Evolutionary conservation across 1,140 invertebrate species (phyloP).

Genomic region (Drosophila persimilis): DNA sequence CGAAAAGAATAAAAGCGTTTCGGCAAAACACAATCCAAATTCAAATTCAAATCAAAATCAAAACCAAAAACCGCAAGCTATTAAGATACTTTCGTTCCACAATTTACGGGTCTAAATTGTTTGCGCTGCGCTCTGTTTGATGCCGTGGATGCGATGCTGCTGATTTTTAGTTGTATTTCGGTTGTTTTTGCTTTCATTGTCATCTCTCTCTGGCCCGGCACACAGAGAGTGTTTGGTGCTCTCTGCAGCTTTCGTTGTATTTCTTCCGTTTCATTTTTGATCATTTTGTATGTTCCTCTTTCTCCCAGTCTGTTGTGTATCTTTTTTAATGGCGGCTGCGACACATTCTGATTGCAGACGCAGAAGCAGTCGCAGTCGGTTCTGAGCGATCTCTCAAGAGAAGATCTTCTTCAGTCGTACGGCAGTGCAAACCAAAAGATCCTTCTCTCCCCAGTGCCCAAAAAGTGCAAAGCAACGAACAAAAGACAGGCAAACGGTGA

Average conservation of each 20-base stretch:
- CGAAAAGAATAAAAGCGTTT: slow-evolving; percentile 14
- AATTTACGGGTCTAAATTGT: slow-evolving; percentile 44
- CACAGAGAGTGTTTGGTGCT: slow-evolving; percentile 20
- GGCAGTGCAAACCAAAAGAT: slow-evolving; percentile 25
- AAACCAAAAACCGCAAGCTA: slow-evolving; percentile 34
- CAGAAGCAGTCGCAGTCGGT: not conserved
- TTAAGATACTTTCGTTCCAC: slow-evolving; percentile 44
- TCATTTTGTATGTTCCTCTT: slow-evolving; percentile 30
- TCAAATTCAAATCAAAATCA: not conserved
- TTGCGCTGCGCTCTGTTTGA: slow-evolving; percentile 23
- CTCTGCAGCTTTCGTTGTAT: too few relatives aligned
- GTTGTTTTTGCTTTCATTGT: slow-evolving; percentile 34
- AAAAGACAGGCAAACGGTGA: slow-evolving; percentile 44
- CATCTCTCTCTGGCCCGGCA: slow-evolving; percentile 21
- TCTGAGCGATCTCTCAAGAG: slow-evolving; percentile 28
- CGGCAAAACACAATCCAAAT: not conserved
- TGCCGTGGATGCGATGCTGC: slow-evolving; percentile 1
- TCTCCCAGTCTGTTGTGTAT: slow-evolving; percentile 10
- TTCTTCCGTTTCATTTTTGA: slow-evolving; percentile 25
- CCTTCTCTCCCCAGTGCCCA: slow-evolving; percentile 1
- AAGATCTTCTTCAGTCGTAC: slow-evolving; percentile 23
- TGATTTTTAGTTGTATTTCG: not conserved
- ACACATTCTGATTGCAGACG: slow-evolving; percentile 42
- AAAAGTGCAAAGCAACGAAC: slow-evolving; percentile 17
- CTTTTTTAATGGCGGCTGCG: slow-evolving; percentile 24